These are phyloP conservation scores for Cheilosia scutellata DNA, from an alignment of 2,888 invertebrate species.

Conservation along the genomic window DNA sequence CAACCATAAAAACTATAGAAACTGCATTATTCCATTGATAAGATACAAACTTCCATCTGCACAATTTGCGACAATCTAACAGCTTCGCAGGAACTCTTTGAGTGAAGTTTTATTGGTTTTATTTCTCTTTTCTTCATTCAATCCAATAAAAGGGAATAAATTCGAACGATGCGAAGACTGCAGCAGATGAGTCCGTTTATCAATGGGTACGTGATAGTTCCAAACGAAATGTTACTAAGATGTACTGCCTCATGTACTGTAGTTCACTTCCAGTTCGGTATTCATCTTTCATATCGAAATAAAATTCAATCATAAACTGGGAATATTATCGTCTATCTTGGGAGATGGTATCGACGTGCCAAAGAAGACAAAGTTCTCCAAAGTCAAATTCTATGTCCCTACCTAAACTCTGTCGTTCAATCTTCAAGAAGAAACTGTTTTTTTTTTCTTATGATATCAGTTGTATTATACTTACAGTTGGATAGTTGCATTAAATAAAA, in stretches of 20 bases:
- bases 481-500: constrained; percentile 21
- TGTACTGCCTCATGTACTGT: too few relatives aligned
- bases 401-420: too few relatives aligned
- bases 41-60: constrained; percentile 34
- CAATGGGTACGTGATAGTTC: constrained; percentile 1
- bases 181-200: constrained; percentile 30
- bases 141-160: constrained; percentile 20
- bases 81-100: constrained; percentile 44
- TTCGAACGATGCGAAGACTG: neutral
- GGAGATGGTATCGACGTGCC: neutral
- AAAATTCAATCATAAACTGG: constrained; percentile 53
- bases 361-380: too few relatives aligned
- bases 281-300: neutral
- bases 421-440: too few relatives aligned
- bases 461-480: too few relatives aligned
- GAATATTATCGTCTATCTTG: constrained; percentile 9
- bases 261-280: neutral
- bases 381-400: too few relatives aligned
- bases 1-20: constrained; percentile 23
- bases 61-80: constrained; percentile 48
- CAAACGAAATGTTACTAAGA: neutral
- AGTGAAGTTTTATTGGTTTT: constrained; percentile 19
- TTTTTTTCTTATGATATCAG: too few relatives aligned
- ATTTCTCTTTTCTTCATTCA: neutral
- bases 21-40: constrained; percentile 17